Conservation (phyloP, 2,888 invertebrate species). For the Leptinotarsa juncta region DNA sequence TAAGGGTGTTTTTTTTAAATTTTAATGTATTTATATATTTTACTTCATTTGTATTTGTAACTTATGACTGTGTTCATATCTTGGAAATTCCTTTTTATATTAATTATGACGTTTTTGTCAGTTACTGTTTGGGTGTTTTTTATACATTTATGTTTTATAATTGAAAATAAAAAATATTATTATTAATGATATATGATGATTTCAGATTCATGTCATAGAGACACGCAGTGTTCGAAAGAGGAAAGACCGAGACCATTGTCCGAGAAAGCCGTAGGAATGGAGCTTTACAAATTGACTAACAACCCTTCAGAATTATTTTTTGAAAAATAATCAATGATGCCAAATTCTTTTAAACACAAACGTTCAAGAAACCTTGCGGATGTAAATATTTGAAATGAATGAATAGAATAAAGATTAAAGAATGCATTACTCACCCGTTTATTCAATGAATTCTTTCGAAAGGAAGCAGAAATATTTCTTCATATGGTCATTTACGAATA, state of each 20-base stretch:
- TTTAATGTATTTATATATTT: no score
- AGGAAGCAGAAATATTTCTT: background rate
- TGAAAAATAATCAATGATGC: conserved; percentile 49
- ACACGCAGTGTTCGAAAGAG: conserved; percentile 56
- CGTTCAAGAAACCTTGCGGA: background rate
- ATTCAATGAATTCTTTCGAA: background rate
- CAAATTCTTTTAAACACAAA: background rate
- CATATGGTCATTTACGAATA: conserved; percentile 1
- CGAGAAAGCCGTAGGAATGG: conserved; percentile 48
- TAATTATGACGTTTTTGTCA: no score
- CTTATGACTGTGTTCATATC: no score
- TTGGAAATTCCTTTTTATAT: no score
- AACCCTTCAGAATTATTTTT: conserved; percentile 50
- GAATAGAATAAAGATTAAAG: background rate
- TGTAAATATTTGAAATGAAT: background rate
- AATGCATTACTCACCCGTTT: conserved; percentile 9
- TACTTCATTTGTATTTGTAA: no score
- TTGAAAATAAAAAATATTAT: no score
- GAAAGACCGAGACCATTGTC: conserved; percentile 52
- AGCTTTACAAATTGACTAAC: conserved; percentile 55
- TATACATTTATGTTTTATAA: conserved; percentile 19
- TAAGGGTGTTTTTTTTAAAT: no score
- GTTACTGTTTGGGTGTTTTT: no score
- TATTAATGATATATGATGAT: conserved; percentile 17
- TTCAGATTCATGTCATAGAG: conserved; percentile 65